phyloP scores from a whole-genome alignment of 2,113 vertebrate species.

The Mus musculus region DNA sequence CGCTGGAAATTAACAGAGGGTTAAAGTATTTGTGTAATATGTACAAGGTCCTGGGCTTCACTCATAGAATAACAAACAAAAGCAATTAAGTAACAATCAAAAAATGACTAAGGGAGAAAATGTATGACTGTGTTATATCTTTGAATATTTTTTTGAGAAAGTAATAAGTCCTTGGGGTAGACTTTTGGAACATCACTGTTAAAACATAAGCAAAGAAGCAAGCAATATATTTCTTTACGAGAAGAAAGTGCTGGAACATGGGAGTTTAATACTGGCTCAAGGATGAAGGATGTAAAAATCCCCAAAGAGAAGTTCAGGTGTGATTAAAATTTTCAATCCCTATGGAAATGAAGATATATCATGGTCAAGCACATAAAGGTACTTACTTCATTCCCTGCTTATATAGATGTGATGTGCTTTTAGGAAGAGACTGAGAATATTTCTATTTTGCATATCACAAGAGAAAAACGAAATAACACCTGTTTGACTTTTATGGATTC shows the following conservation, averaged over 20 bases:
- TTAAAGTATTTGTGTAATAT: not conserved
- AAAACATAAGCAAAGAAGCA: not conserved
- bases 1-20: too few species aligned
- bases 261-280: not conserved
- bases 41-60: not conserved
- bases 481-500: not conserved
- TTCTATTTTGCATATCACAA: not conserved
- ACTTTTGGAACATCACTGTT: not conserved
- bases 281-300: not conserved
- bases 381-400: not conserved
- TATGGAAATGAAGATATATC: not conserved
- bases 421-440: not conserved
- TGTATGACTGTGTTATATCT: too few species aligned
- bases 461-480: not conserved
- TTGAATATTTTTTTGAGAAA: not conserved
- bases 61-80: not conserved
- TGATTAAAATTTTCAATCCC: not conserved
- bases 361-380: not conserved
- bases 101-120: not conserved
- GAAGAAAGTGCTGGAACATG: not conserved
- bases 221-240: not conserved
- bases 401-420: not conserved
- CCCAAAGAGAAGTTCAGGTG: not conserved
- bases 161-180: not conserved
- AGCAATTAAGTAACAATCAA: not conserved